These are phyloP conservation scores for Drosophila dives DNA, from an alignment of 2,888 invertebrate species.

Conservation along the genomic window DNA sequence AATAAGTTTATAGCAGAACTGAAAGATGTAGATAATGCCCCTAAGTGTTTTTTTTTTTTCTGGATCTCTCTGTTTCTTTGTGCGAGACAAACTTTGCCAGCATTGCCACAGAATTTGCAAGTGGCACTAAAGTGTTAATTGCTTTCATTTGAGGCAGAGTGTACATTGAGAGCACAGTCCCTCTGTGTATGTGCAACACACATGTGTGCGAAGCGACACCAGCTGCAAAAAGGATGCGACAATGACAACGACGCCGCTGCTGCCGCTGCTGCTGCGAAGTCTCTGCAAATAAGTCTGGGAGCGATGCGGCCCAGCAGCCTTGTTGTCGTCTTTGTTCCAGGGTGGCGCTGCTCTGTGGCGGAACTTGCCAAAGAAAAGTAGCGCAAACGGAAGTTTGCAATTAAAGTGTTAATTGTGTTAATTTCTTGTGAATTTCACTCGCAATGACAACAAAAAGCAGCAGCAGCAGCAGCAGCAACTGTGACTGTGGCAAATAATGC, in stretches of 20 bases:
- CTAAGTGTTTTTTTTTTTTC: conserved; percentile 5
- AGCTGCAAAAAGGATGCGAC: conserved; percentile 44
- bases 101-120: conserved; percentile 61
- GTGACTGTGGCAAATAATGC: neutral
- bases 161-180: conserved; percentile 34
- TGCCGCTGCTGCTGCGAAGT: conserved; percentile 15
- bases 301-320: conserved; percentile 7
- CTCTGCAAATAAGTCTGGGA: conserved; percentile 46
- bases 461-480: conserved; percentile 7
- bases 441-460: conserved; percentile 30
- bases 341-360: conserved; percentile 39
- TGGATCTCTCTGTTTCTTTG: conserved; percentile 28
- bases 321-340: conserved; percentile 40
- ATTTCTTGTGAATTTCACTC: conserved; percentile 72
- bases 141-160: conserved; percentile 66
- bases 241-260: conserved; percentile 2
- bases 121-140: conserved; percentile 79
- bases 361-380: conserved; percentile 66
- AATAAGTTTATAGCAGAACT: conserved; percentile 22
- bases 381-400: conserved; percentile 76
- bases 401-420: conserved; percentile 81
- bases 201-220: conserved; percentile 18
- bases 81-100: conserved; percentile 50
- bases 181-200: conserved; percentile 37
- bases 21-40: conserved; percentile 31